Evolutionary conservation across 2,113 vertebrate genomes (phyloP), one percentile per base, ranked within the genome.

Genomic region (Candoia aspera): DNA sequence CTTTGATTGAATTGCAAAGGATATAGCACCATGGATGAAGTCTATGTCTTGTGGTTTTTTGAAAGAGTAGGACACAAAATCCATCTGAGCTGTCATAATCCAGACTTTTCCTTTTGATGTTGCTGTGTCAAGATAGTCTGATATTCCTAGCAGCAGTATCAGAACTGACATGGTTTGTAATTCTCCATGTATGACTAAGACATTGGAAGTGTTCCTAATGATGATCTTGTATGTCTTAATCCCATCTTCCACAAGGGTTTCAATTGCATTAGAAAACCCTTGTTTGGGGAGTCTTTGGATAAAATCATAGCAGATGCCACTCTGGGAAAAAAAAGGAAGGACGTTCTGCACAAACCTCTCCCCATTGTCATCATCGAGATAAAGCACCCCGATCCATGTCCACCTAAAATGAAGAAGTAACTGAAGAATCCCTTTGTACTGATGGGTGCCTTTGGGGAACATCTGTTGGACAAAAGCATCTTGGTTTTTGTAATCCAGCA

Each of bases 41-140:
- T 79, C 73, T 79, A 79, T 79, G 33, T 79, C 73, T 0, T 79
- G 73, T 21, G 33, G 8, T 9, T 79, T 62, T 64, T 64, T 64
- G 46, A 15, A 89, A 49, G 87, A 26, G 3, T 49, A 89, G 3
- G 59, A 89, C 15, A 46, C 46, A 62, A 89, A 89, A 64, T 89
- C 87, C 87, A 89, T 53, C 24, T 62, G 87, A 24, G 87, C 87
- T 53, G 87, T 89, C 87, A 89, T 53, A 19, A 89, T 64, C 87
- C 87, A 89, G 8, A 89, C 37, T 49, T 89, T 89, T 26, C 73
- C 73, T 79, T 17, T 15, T n/a, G 87, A 17, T 49, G 37, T 79
- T 2, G 19, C 73, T n/a, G 19, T 79, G 73, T 0, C 73, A 42
- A 79, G 33, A 64, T 49, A 13, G 2, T 62, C 19, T n/a, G 37